Evolutionary conservation across 2,888 invertebrate species (phyloP), one percentile per base, ranked within the genome.

Genomic region (Eledone cirrhosa): DNA sequence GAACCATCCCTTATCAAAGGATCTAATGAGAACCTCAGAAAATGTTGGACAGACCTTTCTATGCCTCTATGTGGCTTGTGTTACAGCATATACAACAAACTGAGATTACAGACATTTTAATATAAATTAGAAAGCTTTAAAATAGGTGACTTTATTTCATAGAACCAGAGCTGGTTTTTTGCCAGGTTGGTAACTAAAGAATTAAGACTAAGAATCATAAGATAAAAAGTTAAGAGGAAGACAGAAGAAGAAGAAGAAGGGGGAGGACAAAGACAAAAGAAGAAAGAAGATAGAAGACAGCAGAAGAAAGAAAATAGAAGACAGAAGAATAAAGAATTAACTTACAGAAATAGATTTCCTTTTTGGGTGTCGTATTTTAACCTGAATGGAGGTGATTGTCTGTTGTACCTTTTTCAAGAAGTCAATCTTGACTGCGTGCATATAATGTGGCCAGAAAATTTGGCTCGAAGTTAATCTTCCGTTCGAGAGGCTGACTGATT

Each of bases 391-490:
- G 97, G 96, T 88, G 94, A 93, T 72, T 92, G 91, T 77, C 93
- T 92, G 82, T n/a, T 95, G 93, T 0, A 95, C 94, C 86, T 95
- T 94, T 2, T 95, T 93, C 63, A 98, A 93, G 92, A 98, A 98
- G 91, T 95, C 94, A 29, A 96, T 91, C 91, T 97, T 96, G 53
- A 97, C 93, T 0, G 95, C 93, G 88, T 97, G 95, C 87, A 97
- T 96, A 91, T 97, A 22, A 91, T 83, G 13, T 87, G 85, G 31
- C 94, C 94, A 1, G 94, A 92, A 91, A 95, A 96, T 87, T 93
- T 93, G 88, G 96, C 95, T 97, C 97, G 98, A 48, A 98, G 91
- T 95, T 94, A 41, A 97, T 93, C n/a, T n/a, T n/a, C 16, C 98
- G 93, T 90, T 97, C 96, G 95, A 94, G n/a, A 95, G 94, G 47